A percentile compares a stretch with the other conserved stretches of the same genome.
phyloP scores from a whole-genome alignment of 2,113 vertebrate genomes.

The Anthoscopus minutus region DNA sequence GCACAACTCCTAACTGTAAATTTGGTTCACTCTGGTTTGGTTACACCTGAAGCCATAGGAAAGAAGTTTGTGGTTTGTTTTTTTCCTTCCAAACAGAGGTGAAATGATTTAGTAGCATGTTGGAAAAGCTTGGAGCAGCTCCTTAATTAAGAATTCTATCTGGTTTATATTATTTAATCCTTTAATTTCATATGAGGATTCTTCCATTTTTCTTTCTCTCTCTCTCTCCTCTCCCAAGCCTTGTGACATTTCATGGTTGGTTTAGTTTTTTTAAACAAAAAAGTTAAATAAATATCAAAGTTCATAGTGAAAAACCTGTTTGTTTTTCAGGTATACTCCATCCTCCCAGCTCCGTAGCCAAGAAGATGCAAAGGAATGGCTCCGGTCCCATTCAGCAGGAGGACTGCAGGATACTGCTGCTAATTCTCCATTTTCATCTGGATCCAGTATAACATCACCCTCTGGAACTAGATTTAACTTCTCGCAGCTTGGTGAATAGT shows the following conservation, averaged over 20 bases:
- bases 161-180: neutral
- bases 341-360: slow-evolving; percentile 88
- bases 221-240: neutral
- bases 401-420: slow-evolving; percentile 88
- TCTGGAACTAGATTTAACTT: slow-evolving; percentile 95
- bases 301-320: neutral
- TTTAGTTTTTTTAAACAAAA: neutral
- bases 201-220: neutral
- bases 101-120: neutral
- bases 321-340: slow-evolving; percentile 82
- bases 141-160: neutral
- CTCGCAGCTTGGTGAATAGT: slow-evolving; percentile 84
- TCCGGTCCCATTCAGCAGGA: slow-evolving; percentile 90
- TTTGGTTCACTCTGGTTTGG: neutral
- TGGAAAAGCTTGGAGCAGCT: neutral
- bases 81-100: neutral
- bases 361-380: slow-evolving; percentile 94
- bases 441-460: slow-evolving; percentile 92
- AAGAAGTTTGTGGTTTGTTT: neutral
- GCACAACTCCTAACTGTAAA: neutral
- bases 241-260: neutral
- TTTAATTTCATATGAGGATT: neutral
- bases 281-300: neutral
- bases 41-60: neutral
- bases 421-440: slow-evolving; percentile 92